Evolutionary conservation across 2,113 vertebrate species (phyloP).

Genomic region (Hypocryptadius cinnamomeus): DNA sequence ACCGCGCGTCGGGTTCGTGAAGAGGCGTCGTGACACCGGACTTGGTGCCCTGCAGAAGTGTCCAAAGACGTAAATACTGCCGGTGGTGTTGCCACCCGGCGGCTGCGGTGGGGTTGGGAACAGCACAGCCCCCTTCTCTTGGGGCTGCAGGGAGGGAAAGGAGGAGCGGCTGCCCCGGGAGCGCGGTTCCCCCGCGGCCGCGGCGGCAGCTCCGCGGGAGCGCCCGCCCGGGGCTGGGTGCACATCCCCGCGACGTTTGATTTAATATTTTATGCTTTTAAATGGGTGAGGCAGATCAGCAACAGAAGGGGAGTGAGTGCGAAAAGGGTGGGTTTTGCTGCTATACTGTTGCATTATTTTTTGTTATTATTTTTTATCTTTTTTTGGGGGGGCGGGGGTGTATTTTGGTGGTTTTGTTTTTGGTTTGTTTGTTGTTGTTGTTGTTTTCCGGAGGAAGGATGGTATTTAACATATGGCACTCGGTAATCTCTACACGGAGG

Average conservation of each 20-base stretch:
- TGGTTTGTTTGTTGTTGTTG: not conserved
- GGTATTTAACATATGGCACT: slow-evolving; percentile 44
- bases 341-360: not conserved
- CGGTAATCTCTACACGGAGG: not conserved
- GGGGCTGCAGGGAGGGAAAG: not conserved
- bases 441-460: not conserved
- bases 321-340: not conserved
- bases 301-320: not conserved
- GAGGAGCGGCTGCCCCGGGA: not conserved
- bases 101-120: not conserved
- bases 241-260: no score
- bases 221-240: not conserved
- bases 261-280: not conserved
- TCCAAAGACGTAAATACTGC: not conserved
- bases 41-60: not conserved
- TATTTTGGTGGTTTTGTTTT: not conserved
- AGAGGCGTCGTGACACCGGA: not conserved
- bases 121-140: not conserved
- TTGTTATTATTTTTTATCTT: not conserved
- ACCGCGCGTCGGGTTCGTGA: not conserved
- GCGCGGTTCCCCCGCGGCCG: not conserved
- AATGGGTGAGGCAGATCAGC: not conserved
- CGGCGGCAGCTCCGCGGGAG: not conserved
- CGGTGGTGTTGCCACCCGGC: not conserved
- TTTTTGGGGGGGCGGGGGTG: no score